Evolutionary conservation across 2,888 invertebrate genomes (phyloP), one percentile per base, ranked within the genome.

Genomic region (Maniola hyperantus): DNA sequence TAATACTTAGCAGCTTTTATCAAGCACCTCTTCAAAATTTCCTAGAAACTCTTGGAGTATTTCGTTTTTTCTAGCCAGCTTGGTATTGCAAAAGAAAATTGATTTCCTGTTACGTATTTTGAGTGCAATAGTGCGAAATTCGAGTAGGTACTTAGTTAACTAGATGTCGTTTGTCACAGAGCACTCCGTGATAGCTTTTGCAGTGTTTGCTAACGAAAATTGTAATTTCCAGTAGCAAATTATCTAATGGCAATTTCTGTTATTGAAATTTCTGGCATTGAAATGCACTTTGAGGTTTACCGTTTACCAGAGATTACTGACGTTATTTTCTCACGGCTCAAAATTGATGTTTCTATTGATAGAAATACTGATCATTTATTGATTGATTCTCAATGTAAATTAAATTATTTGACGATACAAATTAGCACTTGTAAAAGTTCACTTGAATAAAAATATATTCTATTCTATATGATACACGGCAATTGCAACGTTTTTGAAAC

Each of bases 51-150:
- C 26, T 33, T 6, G 13, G 6, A 0, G 6, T n/a, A 7, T 26
- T 34, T 34, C 1, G 34, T 26, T 54, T 51, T 53, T 51, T 42
- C 15, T 42, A 36, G 13, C 2, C 78, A 77, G 71, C 79, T 76
- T 72, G 81, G 81, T 82, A 82, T 82, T 83, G 81, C 80, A 78
- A 53, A 15, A 44, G 77, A 78, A 85, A 89, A 88, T 89, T 88
- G 88, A 87, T 89, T 89, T 84, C 76, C 81, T 77, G 79, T 82
- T 80, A 82, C 81, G 79, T 82, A 81, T 81, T 82, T 80, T 74
- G 72, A 80, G 75, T 77, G 81, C 78, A 82, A 76, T 75, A 79
- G 72, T 73, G 74, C 68, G 68, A 72, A 73, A 75, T 71, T 77
- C 70, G 26, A 39, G 36, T 34, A 72, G 73, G 68, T 70, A 69